A percentile compares a stretch with the other conserved stretches of the same genome.
Conservation (phyloP, 2,888 invertebrate species). For the Choristoneura rosaceana region DNA sequence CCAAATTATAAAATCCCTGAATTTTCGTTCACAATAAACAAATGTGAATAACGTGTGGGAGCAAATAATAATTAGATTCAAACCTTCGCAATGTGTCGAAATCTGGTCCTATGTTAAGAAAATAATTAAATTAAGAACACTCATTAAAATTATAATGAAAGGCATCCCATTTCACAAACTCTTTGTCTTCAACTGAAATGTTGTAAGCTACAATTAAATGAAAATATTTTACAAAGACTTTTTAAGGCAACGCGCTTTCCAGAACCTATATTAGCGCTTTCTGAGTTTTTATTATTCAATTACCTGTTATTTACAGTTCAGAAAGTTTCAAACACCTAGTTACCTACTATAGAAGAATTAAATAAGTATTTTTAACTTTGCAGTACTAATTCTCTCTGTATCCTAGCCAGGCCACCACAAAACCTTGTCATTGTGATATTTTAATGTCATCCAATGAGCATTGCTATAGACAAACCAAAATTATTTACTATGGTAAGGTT, state of each 20-base stretch:
- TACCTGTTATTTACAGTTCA: no score
- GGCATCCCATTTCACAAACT: constrained; percentile 19
- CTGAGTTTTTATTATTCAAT: background rate
- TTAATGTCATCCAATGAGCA: no score
- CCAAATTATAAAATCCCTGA: background rate
- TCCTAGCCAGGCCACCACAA: no score
- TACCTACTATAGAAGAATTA: no score
- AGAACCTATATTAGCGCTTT: background rate
- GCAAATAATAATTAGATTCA: constrained; percentile 15
- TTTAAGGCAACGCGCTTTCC: background rate
- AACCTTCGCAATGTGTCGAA: constrained; percentile 3
- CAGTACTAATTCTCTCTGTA: no score
- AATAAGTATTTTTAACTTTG: no score
- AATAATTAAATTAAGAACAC: constrained; percentile 9
- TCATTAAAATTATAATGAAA: constrained; percentile 30
- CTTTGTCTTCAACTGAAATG: constrained; percentile 24
- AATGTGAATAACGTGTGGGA: background rate
- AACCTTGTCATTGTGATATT: no score
- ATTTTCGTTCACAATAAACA: background rate
- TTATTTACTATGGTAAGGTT: no score
- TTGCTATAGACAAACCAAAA: no score
- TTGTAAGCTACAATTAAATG: constrained; percentile 7
- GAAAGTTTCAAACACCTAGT: no score
- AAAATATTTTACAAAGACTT: background rate
- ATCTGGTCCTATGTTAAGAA: background rate